phyloP scores from a whole-genome alignment of 2,113 vertebrate genomes.

The Rhegmatorhina hoffmannsi region DNA sequence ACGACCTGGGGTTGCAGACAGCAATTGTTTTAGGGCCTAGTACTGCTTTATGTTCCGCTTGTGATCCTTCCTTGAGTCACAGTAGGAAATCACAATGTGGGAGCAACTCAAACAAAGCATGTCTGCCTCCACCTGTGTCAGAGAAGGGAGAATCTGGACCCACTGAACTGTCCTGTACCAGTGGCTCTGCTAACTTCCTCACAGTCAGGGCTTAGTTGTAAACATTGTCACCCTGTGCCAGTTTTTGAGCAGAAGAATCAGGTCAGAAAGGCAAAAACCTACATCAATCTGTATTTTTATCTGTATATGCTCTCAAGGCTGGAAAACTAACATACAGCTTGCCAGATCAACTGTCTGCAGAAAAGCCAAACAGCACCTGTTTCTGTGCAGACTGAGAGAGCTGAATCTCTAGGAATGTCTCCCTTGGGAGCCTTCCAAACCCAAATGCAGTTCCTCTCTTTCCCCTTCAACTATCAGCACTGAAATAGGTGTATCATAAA shows the following conservation, averaged over 20 bases:
- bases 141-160: background rate
- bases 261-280: background rate
- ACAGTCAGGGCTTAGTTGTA: background rate
- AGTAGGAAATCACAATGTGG: background rate
- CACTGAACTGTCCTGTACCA: accelerated
- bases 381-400: background rate
- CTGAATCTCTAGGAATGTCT: background rate
- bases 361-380: accelerated
- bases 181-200: background rate
- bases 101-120: background rate
- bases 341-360: background rate
- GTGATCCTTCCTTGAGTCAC: background rate
- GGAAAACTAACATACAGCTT: background rate
- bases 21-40: background rate
- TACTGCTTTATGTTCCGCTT: background rate
- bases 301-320: background rate
- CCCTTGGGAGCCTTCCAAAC: background rate
- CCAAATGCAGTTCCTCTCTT: background rate
- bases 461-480: background rate
- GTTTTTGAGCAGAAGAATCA: background rate
- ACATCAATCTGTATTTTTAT: background rate
- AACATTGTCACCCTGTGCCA: background rate
- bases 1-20: background rate
- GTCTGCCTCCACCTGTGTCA: background rate
- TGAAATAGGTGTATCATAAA: background rate